These are phyloP conservation scores for Sminthurinus aureus DNA, from an alignment of 2,888 invertebrate genomes.

Conservation along the genomic window DNA sequence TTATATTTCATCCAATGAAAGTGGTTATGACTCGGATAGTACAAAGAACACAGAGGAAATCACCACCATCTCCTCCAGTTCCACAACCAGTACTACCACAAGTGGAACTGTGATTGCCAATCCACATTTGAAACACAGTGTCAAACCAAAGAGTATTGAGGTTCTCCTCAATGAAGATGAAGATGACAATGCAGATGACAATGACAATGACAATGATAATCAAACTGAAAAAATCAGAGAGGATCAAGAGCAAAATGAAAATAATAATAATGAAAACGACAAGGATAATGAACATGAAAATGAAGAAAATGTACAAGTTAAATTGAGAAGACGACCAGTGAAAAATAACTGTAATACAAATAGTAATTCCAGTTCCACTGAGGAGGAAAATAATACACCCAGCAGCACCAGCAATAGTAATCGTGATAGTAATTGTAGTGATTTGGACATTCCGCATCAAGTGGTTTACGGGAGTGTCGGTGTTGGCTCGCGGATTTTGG, in stretches of 20 bases:
- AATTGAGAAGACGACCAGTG: not conserved
- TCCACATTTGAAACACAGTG: constrained; percentile 33
- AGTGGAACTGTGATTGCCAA: not conserved
- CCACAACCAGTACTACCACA: not conserved
- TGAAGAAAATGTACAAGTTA: not conserved
- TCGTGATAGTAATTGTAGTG: not conserved
- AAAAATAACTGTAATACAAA: not conserved
- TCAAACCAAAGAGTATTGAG: constrained; percentile 27
- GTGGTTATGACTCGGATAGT: constrained; percentile 83
- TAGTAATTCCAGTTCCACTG: not conserved
- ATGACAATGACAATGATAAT: not conserved
- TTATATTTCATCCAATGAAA: constrained; percentile 83
- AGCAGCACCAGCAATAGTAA: not conserved
- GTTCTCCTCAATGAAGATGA: constrained; percentile 7
- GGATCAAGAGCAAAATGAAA: not conserved
- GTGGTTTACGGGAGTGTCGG: not conserved
- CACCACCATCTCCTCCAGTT: not conserved
- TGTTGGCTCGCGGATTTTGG: constrained; percentile 30
- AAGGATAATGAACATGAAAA: not conserved
- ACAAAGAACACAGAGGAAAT: constrained; percentile 61
- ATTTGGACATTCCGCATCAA: not conserved
- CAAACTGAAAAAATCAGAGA: not conserved
- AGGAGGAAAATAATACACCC: not conserved
- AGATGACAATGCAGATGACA: constrained; percentile 1
- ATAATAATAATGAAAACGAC: not conserved